Evolutionary conservation across 1,140 invertebrate species (phyloP).

Genomic region (Drosophila gunungcola): DNA sequence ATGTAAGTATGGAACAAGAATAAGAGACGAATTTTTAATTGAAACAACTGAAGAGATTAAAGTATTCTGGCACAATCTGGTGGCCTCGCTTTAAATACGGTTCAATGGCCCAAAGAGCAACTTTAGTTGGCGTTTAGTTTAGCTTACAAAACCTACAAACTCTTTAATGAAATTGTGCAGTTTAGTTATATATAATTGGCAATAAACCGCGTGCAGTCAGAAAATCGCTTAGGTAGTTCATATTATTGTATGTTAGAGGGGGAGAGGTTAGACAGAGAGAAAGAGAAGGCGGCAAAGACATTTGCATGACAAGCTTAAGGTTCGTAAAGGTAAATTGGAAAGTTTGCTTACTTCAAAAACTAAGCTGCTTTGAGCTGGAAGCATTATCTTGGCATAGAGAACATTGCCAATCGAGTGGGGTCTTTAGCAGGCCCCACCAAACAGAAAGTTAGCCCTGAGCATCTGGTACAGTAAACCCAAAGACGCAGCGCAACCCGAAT

Average conservation of each 20-base stretch:
- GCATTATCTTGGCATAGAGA: conserved; percentile 54
- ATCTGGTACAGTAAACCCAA: conserved; percentile 60
- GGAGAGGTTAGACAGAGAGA: conserved; percentile 51
- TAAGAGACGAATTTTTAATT: conserved; percentile 33
- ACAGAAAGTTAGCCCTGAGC: conserved; percentile 54
- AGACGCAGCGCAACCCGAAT: conserved; percentile 74
- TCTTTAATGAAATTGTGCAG: conserved; percentile 77
- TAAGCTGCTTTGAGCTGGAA: conserved; percentile 67
- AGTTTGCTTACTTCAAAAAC: conserved; percentile 75
- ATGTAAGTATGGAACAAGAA: conserved; percentile 13
- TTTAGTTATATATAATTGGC: conserved; percentile 64
- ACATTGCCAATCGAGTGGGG: conserved; percentile 44
- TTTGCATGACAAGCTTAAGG: conserved; percentile 77
- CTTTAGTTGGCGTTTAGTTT: conserved; percentile 69
- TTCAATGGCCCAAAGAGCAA: conserved; percentile 83
- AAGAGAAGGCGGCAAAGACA: conserved; percentile 64
- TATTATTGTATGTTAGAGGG: conserved; percentile 56
- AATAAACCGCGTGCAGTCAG: conserved; percentile 78
- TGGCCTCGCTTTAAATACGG: conserved; percentile 56
- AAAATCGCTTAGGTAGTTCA: conserved; percentile 63
- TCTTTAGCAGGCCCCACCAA: conserved; percentile 34
- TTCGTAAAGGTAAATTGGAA: conserved; percentile 74
- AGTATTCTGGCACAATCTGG: conserved; percentile 34
- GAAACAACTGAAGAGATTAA: conserved; percentile 34
- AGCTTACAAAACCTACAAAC: conserved; percentile 69